Conservation (phyloP, 1,140 invertebrate species). For the Leptinotarsa lineolata region DNA sequence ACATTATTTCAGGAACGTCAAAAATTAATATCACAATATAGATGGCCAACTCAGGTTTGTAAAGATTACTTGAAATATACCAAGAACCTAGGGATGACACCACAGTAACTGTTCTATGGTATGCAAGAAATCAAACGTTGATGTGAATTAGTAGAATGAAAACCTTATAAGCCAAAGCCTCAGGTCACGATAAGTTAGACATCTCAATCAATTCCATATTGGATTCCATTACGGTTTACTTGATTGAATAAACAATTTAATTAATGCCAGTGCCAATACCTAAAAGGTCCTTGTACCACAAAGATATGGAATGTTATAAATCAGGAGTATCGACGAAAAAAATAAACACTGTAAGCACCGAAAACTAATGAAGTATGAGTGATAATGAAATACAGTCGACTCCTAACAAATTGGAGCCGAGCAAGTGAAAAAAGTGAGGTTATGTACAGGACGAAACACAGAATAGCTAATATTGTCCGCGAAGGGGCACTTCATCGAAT, state of each 20-base stretch:
- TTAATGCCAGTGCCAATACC: not conserved
- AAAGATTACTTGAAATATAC: no score
- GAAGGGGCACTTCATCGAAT: conserved; percentile 44
- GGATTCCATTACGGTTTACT: no score
- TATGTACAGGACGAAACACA: conserved; percentile 33
- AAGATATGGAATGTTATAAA: conserved; percentile 1
- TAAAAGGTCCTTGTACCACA: not conserved
- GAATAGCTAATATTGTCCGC: conserved; percentile 49
- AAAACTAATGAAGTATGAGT: conserved; percentile 23
- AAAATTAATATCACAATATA: no score
- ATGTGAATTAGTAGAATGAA: no score
- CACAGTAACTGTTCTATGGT: no score
- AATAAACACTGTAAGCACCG: not conserved
- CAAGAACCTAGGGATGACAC: no score
- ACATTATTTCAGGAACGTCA: no score
- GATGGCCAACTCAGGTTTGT: no score
- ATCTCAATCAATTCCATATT: no score
- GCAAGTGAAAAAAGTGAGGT: conserved; percentile 34
- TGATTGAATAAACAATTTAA: not conserved
- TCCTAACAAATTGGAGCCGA: conserved; percentile 30
- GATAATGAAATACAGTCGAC: conserved; percentile 17
- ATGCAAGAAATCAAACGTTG: no score
- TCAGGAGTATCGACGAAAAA: not conserved
- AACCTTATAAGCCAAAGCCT: no score
- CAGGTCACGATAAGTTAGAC: no score